phyloP scores from a whole-genome alignment of 2,113 vertebrate genomes.

The zebrafish (Danio rerio) region GRCz12tu NC_133180.1:60062001-60062500 shows the following conservation, averaged over 20 bases:
- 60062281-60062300: slow-evolving; percentile 2
- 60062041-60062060: background rate
- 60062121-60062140: slow-evolving; percentile 15
- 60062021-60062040: background rate
- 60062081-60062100: background rate
- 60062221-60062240: background rate
- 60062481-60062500: background rate
- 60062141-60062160: slow-evolving; percentile 33
- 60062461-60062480: slow-evolving; percentile 25
- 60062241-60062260: slow-evolving; percentile 18
- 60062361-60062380: slow-evolving; percentile 24
- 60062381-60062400: slow-evolving; percentile 49
- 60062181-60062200: background rate
- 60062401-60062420: slow-evolving; percentile 33
- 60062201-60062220: background rate
- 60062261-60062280: background rate
- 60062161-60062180: slow-evolving; percentile 53
- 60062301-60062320: slow-evolving; percentile 43
- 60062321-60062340: slow-evolving; percentile 18
- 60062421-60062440: slow-evolving; percentile 20
- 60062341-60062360: slow-evolving; percentile 50
- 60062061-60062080: slow-evolving; percentile 1
- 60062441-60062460: slow-evolving; percentile 12
- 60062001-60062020: background rate
- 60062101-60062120: background rate